Evolutionary conservation across 2,797 vertebrate genomes (phyloP).

Genomic region (Eospalax fontanierii): DNA sequence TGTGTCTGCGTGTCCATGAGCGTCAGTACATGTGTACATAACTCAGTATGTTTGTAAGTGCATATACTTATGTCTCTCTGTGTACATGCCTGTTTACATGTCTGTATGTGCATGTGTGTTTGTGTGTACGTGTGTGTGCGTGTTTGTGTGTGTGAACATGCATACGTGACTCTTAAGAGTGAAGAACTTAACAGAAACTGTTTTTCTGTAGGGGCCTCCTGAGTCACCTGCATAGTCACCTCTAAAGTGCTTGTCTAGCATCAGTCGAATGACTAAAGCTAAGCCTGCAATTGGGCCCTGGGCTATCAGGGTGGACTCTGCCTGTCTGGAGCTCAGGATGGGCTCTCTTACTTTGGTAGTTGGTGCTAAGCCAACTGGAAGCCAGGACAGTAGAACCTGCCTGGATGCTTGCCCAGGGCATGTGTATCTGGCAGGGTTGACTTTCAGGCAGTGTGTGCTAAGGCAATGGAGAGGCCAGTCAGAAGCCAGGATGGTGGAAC

Average conservation of each 20-base stretch:
- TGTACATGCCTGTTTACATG: too few species aligned
- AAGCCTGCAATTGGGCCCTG: background rate
- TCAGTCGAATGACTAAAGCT: background rate
- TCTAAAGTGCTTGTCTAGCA: background rate
- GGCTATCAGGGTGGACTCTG: too few species aligned
- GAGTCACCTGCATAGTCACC: background rate
- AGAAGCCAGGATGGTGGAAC: background rate
- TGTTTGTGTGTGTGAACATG: too few species aligned
- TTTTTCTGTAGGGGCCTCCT: background rate
- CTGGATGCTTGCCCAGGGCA: fast-evolving
- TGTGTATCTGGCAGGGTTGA: background rate
- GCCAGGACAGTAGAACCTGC: too few species aligned
- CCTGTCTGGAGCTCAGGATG: too few species aligned
- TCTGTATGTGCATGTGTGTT: too few species aligned
- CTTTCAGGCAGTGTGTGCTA: fast-evolving
- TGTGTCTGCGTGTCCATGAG: too few species aligned
- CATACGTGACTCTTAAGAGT: background rate
- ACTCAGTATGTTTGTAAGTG: too few species aligned
- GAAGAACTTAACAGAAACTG: background rate
- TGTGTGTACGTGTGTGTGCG: background rate
- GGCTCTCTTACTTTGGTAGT: too few species aligned
- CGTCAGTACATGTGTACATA: too few species aligned
- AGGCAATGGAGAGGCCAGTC: background rate
- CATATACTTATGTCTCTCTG: too few species aligned
- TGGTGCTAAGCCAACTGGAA: too few species aligned